Base-by-base conservation (phyloP, 2,113 vertebrate species). In the Podiceps cristatus region DNA sequence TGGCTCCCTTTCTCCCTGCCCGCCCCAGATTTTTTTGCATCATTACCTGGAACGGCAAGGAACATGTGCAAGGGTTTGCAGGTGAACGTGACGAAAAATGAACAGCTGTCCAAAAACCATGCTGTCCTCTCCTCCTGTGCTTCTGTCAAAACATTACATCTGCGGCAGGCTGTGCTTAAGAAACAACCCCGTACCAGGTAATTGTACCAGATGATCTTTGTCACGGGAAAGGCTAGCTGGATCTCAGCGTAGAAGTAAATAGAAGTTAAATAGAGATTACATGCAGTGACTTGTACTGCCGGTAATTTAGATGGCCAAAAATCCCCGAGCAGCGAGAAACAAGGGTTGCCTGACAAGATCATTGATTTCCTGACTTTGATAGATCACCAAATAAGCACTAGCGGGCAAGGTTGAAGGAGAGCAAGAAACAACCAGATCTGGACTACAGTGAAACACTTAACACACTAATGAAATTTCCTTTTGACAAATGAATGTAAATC, bases 281-380 rank as follows among this genome's bases (percentile, higher is more conserved):
- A 1, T 1, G 1, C 4, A 0, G 9, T 11, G 16, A 44, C 81
- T 93, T 40, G 11, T 29, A 45, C 24, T 16, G 6, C 8, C 17
- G 9, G 42, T 5, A 37, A 71, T 23, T 60, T 15, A 40, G n/a
- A 35, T 1, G 15, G 27, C 13, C 40, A 62, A 23, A 74, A 31
- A 2, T 1, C 60, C 31, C 42, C 1, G 14, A 55, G 62, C 25
- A 79, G 58, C 0, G 0, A 85, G 66, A 44, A 90, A 71, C 23
- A 69, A 86, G 31, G 55, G 29, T 49, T 78, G 18, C 47, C 52
- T 53, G 56, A 56, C 33, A 50, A 18, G 66, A 33, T 42, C 58
- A 76, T 18, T 60, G 76, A 45, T 83, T 33, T 73, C 89, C 58
- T 72, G 23, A 27, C 68, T 69, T 50, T 66, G 45, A 35, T 56